phyloP scores from a whole-genome alignment of 2,888 invertebrate species.

The Oscheius myriophilus region DNA sequence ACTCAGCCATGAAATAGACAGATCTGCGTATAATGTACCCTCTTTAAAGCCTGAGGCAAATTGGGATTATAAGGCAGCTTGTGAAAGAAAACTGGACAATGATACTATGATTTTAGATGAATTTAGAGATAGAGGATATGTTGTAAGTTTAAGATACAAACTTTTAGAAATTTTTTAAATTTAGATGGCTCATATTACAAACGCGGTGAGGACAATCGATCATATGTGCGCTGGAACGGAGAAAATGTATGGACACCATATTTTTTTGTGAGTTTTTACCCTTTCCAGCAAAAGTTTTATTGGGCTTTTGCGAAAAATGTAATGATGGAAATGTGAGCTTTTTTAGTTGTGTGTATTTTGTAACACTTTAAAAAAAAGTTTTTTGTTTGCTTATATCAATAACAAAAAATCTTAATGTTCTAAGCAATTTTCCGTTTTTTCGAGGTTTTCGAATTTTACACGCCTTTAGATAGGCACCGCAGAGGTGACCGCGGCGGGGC shows the following conservation, averaged over 20 bases:
- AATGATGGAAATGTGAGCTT: too few relatives aligned
- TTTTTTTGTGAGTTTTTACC: constrained; percentile 8
- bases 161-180: not conserved
- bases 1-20: not conserved
- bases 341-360: too few relatives aligned
- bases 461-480: too few relatives aligned
- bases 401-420: too few relatives aligned
- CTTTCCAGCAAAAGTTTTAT: too few relatives aligned
- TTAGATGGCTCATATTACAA: not conserved
- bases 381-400: too few relatives aligned
- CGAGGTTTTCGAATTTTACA: too few relatives aligned
- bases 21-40: not conserved
- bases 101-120: not conserved
- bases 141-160: not conserved
- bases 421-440: too few relatives aligned
- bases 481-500: too few relatives aligned
- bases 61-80: not conserved
- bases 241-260: constrained; percentile 5
- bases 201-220: constrained; percentile 1
- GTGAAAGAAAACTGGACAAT: not conserved
- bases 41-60: not conserved
- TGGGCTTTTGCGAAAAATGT: too few relatives aligned
- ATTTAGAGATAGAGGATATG: not conserved
- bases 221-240: constrained; percentile 1
- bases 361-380: too few relatives aligned